Evolutionary conservation across 2,888 invertebrate species (phyloP).

Genomic region (Hirtodrosophila histrioides): DNA sequence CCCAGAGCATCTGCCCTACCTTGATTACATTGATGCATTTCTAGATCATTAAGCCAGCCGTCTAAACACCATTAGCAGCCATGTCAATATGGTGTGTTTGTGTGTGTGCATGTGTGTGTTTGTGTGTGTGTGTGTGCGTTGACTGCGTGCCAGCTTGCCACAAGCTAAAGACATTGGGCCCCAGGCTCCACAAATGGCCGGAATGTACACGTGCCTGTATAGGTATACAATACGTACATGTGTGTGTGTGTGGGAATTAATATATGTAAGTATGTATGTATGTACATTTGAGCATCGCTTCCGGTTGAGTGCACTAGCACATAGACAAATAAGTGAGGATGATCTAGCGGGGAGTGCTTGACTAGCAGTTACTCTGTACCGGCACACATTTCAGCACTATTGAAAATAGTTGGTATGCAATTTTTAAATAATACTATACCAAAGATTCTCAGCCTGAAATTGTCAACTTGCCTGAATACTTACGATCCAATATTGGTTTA

Average conservation of each 20-base stretch:
- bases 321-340: slow-evolving; percentile 27
- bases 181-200: slow-evolving; percentile 22
- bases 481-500: too few relatives aligned
- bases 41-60: slow-evolving; percentile 73
- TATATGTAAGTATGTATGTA: slow-evolving; percentile 2
- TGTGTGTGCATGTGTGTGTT: slow-evolving; percentile 6
- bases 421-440: too few relatives aligned
- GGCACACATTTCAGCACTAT: too few relatives aligned
- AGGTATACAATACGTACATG: slow-evolving; percentile 4
- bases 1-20: slow-evolving; percentile 43
- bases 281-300: slow-evolving; percentile 55
- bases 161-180: slow-evolving; percentile 51
- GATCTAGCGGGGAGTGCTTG: not conserved
- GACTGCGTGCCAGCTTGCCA: slow-evolving; percentile 32
- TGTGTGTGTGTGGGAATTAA: slow-evolving; percentile 25
- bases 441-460: too few relatives aligned
- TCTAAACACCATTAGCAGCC: slow-evolving; percentile 69
- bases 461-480: too few relatives aligned
- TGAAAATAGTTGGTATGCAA: too few relatives aligned
- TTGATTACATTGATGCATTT: slow-evolving; percentile 78
- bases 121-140: slow-evolving; percentile 7
- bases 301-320: slow-evolving; percentile 65
- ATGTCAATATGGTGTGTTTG: slow-evolving; percentile 28
- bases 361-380: not conserved
- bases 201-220: slow-evolving; percentile 17